Evolutionary conservation across 1,140 invertebrate species (phyloP).

Genomic region (Drusus annulatus): DNA sequence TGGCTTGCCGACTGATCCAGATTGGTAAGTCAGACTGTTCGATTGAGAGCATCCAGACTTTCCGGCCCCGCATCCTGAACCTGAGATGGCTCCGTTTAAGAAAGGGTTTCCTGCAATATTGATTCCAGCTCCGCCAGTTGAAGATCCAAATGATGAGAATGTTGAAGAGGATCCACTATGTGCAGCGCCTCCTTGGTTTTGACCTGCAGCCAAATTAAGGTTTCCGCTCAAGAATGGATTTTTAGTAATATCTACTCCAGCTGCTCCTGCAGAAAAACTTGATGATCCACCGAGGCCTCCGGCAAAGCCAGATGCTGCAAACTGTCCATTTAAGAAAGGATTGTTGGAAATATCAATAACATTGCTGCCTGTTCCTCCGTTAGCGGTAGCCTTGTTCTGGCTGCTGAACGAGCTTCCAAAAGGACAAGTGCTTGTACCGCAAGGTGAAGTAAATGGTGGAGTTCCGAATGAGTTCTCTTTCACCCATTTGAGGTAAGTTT

Average conservation of each 20-base stretch:
- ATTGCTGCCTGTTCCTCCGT: conserved; percentile 35
- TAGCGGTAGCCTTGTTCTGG: conserved; percentile 27
- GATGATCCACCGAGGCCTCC: conserved; percentile 49
- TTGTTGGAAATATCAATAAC: conserved; percentile 63
- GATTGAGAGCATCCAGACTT: conserved; percentile 32
- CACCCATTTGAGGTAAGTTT: conserved; percentile 62
- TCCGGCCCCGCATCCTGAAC: conserved; percentile 36
- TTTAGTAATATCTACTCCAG: conserved; percentile 61
- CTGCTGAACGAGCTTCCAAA: conserved; percentile 40
- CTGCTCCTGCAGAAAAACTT: conserved; percentile 59
- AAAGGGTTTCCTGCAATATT: conserved; percentile 60
- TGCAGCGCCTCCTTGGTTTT: neutral
- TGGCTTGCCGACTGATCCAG: neutral
- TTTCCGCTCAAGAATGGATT: conserved; percentile 62
- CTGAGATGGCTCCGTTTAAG: conserved; percentile 58
- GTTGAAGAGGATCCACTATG: neutral
- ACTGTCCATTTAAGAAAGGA: conserved; percentile 66
- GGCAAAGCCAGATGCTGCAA: conserved; percentile 60
- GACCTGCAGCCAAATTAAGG: conserved; percentile 39
- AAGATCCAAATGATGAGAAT: conserved; percentile 23
- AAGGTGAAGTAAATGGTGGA: conserved; percentile 49
- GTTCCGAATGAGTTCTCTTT: conserved; percentile 55
- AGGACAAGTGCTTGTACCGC: conserved; percentile 45
- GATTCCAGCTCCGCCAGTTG: conserved; percentile 35
- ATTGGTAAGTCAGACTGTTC: neutral